These are phyloP conservation scores for Galleria mellonella DNA, from an alignment of 1,140 invertebrate genomes.

Conservation along the genomic window DNA sequence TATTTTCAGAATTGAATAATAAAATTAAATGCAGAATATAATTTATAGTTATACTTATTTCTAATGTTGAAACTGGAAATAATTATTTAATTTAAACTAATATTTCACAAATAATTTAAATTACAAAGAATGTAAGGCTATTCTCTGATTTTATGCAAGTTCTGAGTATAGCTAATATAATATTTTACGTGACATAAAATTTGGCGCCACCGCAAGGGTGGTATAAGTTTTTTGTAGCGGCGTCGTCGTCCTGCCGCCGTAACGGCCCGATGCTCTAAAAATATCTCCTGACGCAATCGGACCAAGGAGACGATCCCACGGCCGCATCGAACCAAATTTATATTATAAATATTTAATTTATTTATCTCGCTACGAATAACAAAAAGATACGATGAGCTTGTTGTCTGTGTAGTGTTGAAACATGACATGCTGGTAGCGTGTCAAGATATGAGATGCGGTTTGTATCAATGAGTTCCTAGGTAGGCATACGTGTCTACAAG, in stretches of 20 bases:
- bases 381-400: conserved; percentile 23
- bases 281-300: conserved; percentile 60
- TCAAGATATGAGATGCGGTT: conserved; percentile 7
- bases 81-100: too few species aligned
- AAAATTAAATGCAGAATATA: too few species aligned
- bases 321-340: conserved; percentile 33
- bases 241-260: conserved; percentile 40
- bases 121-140: too few species aligned
- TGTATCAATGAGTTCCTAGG: conserved; percentile 17
- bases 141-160: too few species aligned
- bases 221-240: conserved; percentile 45
- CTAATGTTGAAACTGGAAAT: too few species aligned
- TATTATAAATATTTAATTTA: conserved; percentile 69
- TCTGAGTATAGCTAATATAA: conserved; percentile 3
- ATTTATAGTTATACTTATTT: too few species aligned
- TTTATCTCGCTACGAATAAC: conserved; percentile 38
- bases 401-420: conserved; percentile 44
- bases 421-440: conserved; percentile 10
- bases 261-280: conserved; percentile 40
- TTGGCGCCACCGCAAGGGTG: conserved; percentile 38
- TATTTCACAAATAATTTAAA: too few species aligned
- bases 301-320: conserved; percentile 50
- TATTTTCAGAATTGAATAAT: too few species aligned
- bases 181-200: conserved; percentile 17
- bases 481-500: too few species aligned